Percentiles rank a stretch among this genome's conserved stretches.
Conservation (phyloP, 23 tunicate species). For the Halocynthia aurantium region DNA sequence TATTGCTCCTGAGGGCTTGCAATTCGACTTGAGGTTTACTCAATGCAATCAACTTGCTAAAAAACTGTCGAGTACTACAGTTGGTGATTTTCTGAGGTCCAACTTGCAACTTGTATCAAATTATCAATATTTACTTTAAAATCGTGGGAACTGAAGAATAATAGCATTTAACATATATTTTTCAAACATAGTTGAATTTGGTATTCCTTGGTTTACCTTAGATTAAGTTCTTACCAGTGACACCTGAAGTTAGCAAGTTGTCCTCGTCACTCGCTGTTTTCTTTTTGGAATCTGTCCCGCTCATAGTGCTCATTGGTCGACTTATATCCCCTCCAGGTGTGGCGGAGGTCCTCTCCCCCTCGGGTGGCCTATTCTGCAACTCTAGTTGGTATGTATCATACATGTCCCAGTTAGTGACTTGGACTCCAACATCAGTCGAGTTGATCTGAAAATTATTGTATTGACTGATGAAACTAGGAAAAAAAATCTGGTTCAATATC, state of each 20-base stretch:
- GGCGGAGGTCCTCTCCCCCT: not conserved
- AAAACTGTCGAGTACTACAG: too few relatives aligned
- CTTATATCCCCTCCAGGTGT: conserved; percentile 21
- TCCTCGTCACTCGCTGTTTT: conserved; percentile 26
- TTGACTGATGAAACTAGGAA: not conserved
- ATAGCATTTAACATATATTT: not conserved
- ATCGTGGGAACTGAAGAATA: not conserved
- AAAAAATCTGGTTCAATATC: too few relatives aligned
- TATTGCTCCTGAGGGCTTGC: too few relatives aligned
- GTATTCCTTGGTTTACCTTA: not conserved
- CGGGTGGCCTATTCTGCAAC: conserved; percentile 4
- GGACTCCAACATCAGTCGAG: conserved; percentile 38
- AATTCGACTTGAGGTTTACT: too few relatives aligned
- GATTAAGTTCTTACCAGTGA: conserved; percentile 33
- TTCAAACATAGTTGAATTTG: too few relatives aligned
- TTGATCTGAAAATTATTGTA: conserved; percentile 38
- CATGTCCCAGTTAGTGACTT: conserved; percentile 92
- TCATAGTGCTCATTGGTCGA: conserved; percentile 31
- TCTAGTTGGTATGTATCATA: conserved; percentile 55
- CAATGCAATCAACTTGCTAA: too few relatives aligned
- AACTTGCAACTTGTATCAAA: too few relatives aligned
- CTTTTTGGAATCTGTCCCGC: conserved; percentile 15
- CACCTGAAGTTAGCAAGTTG: conserved; percentile 28
- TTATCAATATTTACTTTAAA: not conserved
- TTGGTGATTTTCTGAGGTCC: too few relatives aligned